These are phyloP conservation scores for Notarius lentiginosus DNA, from an alignment of 2,113 vertebrate genomes.

Conservation along the genomic window DNA sequence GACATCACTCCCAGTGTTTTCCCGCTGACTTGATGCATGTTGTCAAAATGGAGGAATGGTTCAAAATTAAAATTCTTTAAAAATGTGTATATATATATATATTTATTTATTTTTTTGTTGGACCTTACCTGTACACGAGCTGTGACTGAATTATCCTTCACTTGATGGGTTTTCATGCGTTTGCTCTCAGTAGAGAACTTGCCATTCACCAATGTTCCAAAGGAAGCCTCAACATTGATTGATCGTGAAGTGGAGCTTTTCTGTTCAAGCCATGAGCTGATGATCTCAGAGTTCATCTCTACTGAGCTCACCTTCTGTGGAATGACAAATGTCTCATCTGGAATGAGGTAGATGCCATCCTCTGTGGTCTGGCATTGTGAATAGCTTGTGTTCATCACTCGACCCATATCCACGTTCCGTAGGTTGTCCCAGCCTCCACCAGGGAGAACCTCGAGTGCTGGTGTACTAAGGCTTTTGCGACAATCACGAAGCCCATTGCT, in stretches of 20 bases:
- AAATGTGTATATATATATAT: background rate
- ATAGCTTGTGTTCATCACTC: constrained; percentile 82
- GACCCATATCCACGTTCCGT: constrained; percentile 84
- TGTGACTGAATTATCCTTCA: constrained; percentile 76
- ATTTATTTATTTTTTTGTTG: background rate
- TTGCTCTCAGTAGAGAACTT: constrained; percentile 81
- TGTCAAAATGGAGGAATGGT: too few species aligned
- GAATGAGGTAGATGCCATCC: constrained; percentile 84
- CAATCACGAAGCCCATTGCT: constrained; percentile 73
- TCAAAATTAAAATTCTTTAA: too few species aligned
- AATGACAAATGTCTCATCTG: constrained; percentile 83
- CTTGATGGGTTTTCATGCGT: constrained; percentile 83
- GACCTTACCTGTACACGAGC: constrained; percentile 74
- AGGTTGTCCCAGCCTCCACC: constrained; percentile 95
- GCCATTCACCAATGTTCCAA: constrained; percentile 72
- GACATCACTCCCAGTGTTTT: too few species aligned
- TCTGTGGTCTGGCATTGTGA: constrained; percentile 83
- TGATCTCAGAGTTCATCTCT: constrained; percentile 85
- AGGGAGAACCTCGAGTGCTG: constrained; percentile 83
- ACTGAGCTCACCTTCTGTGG: constrained; percentile 82
- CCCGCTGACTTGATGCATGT: too few species aligned
- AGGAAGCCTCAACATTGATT: constrained; percentile 80
- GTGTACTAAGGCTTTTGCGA: constrained; percentile 62
- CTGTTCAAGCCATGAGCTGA: constrained; percentile 82
- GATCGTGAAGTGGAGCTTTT: constrained; percentile 76